Percentiles rank a stretch among this genome's conserved stretches.
Conservation (phyloP, 2,888 invertebrate genomes). For the Acanthoscelides obtectus region DNA sequence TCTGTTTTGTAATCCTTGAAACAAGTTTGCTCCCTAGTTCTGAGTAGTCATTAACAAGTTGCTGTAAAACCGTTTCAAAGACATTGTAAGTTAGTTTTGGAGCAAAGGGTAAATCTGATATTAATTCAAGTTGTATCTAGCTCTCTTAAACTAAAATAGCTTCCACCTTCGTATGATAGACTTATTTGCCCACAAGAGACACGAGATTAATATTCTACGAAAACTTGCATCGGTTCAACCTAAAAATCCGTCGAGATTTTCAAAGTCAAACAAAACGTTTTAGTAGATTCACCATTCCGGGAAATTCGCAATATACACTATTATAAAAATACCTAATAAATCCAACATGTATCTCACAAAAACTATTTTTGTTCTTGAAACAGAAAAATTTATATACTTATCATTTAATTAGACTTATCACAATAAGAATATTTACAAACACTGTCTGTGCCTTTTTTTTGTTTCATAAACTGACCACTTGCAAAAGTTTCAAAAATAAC, state of each 20-base stretch:
- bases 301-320: background rate
- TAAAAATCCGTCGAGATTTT: background rate
- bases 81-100: no score
- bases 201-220: no score
- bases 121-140: no score
- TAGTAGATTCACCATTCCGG: background rate
- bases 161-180: no score
- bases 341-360: constrained; percentile 28
- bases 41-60: no score
- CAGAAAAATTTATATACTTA: constrained; percentile 37
- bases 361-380: constrained; percentile 28
- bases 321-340: constrained; percentile 9
- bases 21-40: no score
- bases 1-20: no score
- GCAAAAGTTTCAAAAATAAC: background rate
- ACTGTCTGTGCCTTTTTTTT: constrained; percentile 13
- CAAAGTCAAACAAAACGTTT: background rate
- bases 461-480: constrained; percentile 2
- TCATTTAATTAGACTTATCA: constrained; percentile 45
- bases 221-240: background rate
- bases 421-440: constrained; percentile 46
- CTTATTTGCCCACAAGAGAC: no score
- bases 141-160: no score
- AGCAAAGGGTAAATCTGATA: no score
- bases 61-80: no score